A percentile compares a stretch with the other conserved stretches of the same genome.
Evolutionary conservation across 2,113 vertebrate genomes (phyloP).

Genomic region (Syngnathoides biaculeatus): DNA sequence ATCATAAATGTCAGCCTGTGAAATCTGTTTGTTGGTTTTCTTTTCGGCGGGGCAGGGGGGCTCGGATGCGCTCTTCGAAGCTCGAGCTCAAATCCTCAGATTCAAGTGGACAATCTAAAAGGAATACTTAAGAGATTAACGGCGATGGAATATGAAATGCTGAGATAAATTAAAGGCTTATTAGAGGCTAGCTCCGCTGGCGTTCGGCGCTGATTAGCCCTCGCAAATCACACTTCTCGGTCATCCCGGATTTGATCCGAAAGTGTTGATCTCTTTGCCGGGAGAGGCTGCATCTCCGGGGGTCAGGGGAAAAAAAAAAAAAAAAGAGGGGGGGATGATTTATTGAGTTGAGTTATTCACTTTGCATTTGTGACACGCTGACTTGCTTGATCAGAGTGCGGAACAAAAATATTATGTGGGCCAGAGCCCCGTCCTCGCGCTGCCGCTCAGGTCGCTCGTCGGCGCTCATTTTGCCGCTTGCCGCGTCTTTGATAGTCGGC

Average conservation of each 20-base stretch:
- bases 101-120: slow-evolving; percentile 50
- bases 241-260: slow-evolving; percentile 45
- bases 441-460: slow-evolving; percentile 59
- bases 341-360: slow-evolving; percentile 77
- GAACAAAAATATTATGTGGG: slow-evolving; percentile 72
- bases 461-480: slow-evolving; percentile 63
- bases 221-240: slow-evolving; percentile 35
- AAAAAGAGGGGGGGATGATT: slow-evolving; percentile 60
- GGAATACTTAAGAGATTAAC: slow-evolving; percentile 44
- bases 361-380: slow-evolving; percentile 72
- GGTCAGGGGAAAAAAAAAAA: slow-evolving; percentile 26
- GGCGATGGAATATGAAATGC: slow-evolving; percentile 42
- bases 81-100: slow-evolving; percentile 42
- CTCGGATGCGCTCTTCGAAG: slow-evolving; percentile 46
- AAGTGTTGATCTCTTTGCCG: slow-evolving; percentile 59
- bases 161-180: slow-evolving; percentile 48
- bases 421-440: slow-evolving; percentile 63
- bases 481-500: slow-evolving; percentile 71
- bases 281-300: slow-evolving; percentile 57
- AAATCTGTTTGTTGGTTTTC: slow-evolving; percentile 36
- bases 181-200: slow-evolving; percentile 28
- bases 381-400: slow-evolving; percentile 69
- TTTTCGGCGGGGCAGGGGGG: slow-evolving; percentile 24
- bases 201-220: slow-evolving; percentile 26
- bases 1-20: slow-evolving; percentile 10